Conservation (phyloP, 2,888 invertebrate genomes). For the Oscheius sp. region DNA sequence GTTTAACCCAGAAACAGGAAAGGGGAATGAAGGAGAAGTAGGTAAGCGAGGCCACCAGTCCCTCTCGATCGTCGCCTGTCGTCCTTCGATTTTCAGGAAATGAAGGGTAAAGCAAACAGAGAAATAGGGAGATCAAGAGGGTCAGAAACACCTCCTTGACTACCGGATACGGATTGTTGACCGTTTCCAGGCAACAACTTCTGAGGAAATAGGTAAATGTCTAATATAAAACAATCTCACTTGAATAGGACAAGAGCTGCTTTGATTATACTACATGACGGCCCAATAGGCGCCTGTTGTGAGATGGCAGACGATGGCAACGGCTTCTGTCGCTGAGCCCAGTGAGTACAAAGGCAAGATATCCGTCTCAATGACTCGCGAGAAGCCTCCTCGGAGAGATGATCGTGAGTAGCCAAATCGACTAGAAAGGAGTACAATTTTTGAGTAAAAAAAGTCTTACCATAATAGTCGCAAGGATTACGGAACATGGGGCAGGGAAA, state of each 20-base stretch:
- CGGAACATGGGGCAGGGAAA: conserved; percentile 96
- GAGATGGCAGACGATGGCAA: neutral
- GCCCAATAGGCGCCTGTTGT: neutral
- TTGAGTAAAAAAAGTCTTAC: conserved; percentile 55
- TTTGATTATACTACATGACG: neutral
- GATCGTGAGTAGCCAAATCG: conserved; percentile 91
- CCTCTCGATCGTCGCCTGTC: conserved; percentile 78
- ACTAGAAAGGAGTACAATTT: conserved; percentile 78
- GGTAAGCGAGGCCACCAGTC: conserved; percentile 86
- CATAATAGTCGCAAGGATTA: conserved; percentile 94
- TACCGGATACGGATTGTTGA: neutral
- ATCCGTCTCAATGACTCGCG: conserved; percentile 92
- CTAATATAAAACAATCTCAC: neutral
- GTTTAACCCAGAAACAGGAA: conserved; percentile 6
- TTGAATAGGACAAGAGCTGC: conserved; percentile 8
- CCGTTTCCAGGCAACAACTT: conserved; percentile 1
- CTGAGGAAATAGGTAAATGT: neutral
- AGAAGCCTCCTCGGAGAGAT: conserved; percentile 92
- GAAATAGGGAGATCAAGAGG: conserved; percentile 81
- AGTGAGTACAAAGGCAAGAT: conserved; percentile 86
- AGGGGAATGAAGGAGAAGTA: conserved; percentile 83
- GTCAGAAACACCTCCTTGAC: neutral
- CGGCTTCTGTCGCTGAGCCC: conserved; percentile 68
- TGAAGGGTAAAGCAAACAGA: conserved; percentile 77
- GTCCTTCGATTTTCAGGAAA: conserved; percentile 46